Conservation (phyloP, 2,888 invertebrate genomes). For the Congeria kusceri region DNA sequence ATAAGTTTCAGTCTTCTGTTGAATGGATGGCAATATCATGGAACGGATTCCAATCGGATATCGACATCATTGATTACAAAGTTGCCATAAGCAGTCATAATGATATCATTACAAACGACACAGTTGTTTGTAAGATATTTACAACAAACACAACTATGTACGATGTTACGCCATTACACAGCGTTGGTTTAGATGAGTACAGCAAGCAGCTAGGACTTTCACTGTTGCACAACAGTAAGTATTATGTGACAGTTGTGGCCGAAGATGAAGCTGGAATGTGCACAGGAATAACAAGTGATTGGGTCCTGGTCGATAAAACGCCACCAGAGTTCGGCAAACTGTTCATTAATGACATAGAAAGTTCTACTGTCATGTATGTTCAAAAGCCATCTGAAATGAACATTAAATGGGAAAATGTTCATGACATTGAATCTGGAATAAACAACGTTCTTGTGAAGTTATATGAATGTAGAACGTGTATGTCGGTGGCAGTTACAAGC, state of each 20-base stretch:
- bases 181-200: slow-evolving; percentile 61
- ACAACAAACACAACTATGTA: slow-evolving; percentile 34
- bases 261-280: slow-evolving; percentile 66
- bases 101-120: slow-evolving; percentile 38
- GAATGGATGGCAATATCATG: slow-evolving; percentile 60
- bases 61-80: slow-evolving; percentile 60
- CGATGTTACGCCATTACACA: slow-evolving; percentile 39
- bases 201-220: slow-evolving; percentile 34
- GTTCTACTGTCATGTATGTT: slow-evolving; percentile 34
- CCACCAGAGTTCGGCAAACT: slow-evolving; percentile 54
- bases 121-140: slow-evolving; percentile 43
- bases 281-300: slow-evolving; percentile 38
- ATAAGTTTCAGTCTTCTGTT: slow-evolving; percentile 48
- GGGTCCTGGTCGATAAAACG: slow-evolving; percentile 64
- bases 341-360: slow-evolving; percentile 39
- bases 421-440: slow-evolving; percentile 55
- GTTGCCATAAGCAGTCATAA: slow-evolving; percentile 60
- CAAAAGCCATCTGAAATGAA: slow-evolving; percentile 35
- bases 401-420: slow-evolving; percentile 33
- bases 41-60: slow-evolving; percentile 66
- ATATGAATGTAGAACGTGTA: slow-evolving; percentile 35
- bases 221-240: slow-evolving; percentile 53
- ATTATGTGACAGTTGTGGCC: slow-evolving; percentile 65
- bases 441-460: slow-evolving; percentile 22
- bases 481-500: background rate